Percentiles rank a stretch among this genome's conserved stretches.
Evolutionary conservation across 2,888 invertebrate genomes (phyloP).

Genomic region (Watsonalla cultraria): DNA sequence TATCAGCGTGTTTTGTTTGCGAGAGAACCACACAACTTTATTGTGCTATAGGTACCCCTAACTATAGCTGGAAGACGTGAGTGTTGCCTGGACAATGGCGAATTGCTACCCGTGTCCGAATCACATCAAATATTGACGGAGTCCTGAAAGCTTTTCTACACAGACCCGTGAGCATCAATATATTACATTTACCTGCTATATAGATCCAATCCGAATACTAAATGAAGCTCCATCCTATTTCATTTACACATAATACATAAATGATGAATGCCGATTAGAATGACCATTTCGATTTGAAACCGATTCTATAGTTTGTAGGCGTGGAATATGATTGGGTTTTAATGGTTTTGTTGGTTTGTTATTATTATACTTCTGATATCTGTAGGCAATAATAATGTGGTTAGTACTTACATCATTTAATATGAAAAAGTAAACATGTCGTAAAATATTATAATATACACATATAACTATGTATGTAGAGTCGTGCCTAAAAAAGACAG

Average conservation of each 20-base stretch:
- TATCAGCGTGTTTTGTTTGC: background rate
- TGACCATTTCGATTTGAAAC: slow-evolving; percentile 11
- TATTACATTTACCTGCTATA: background rate
- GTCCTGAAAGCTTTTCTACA: slow-evolving; percentile 53
- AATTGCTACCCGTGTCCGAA: slow-evolving; percentile 47
- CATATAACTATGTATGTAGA: too few relatives aligned
- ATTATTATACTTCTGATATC: too few relatives aligned
- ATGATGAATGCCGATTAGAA: slow-evolving; percentile 20
- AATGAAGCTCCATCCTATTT: slow-evolving; percentile 36
- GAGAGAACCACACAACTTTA: background rate
- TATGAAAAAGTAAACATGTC: too few relatives aligned
- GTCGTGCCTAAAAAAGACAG: too few relatives aligned
- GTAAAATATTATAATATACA: too few relatives aligned
- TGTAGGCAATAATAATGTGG: too few relatives aligned
- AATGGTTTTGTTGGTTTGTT: too few relatives aligned
- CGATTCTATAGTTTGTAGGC: background rate
- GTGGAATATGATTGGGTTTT: background rate
- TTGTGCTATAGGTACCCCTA: background rate
- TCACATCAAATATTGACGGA: slow-evolving; percentile 71
- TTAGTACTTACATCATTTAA: too few relatives aligned
- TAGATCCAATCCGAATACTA: slow-evolving; percentile 31
- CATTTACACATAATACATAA: slow-evolving; percentile 26
- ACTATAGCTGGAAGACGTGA: slow-evolving; percentile 7
- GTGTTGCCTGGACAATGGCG: slow-evolving; percentile 26
- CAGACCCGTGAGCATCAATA: background rate